These are phyloP conservation scores for Physocephala rufipes DNA, from an alignment of 2,888 invertebrate species.

Conservation along the genomic window DNA sequence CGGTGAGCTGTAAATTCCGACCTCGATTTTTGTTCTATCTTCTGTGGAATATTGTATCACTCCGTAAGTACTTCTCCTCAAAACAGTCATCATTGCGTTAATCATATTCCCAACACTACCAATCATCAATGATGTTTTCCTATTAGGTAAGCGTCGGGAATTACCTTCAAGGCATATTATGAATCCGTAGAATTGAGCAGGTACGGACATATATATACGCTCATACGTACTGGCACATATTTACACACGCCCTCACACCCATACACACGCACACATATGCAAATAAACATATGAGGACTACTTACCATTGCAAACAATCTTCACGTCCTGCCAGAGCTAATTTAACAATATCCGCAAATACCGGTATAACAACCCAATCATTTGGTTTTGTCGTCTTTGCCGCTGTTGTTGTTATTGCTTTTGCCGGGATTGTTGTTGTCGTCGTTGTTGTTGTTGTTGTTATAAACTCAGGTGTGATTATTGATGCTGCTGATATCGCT, in stretches of 20 bases:
- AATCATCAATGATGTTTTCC: no score
- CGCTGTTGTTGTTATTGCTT: conserved; percentile 41
- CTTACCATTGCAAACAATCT: conserved; percentile 64
- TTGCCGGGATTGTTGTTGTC: conserved; percentile 36
- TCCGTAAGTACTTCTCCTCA: no score
- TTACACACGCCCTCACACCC: not conserved
- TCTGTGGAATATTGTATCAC: no score
- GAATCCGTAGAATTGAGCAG: not conserved
- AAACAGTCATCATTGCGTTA: no score
- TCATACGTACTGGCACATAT: not conserved
- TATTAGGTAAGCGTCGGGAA: no score
- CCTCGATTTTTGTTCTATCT: no score
- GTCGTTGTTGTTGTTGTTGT: conserved; percentile 28
- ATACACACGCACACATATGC: not conserved
- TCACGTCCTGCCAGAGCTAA: conserved; percentile 65
- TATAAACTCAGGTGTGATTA: no score
- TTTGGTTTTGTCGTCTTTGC: conserved; percentile 56
- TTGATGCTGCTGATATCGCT: conserved; percentile 36
- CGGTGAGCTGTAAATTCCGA: no score
- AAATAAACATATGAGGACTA: conserved; percentile 23
- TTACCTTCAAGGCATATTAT: no score
- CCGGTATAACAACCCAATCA: conserved; percentile 67
- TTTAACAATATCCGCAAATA: conserved; percentile 67
- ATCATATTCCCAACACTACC: no score
- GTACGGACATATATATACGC: not conserved